These are phyloP conservation scores for Xanthia icteritia DNA, from an alignment of 2,888 invertebrate genomes.

Conservation along the genomic window DNA sequence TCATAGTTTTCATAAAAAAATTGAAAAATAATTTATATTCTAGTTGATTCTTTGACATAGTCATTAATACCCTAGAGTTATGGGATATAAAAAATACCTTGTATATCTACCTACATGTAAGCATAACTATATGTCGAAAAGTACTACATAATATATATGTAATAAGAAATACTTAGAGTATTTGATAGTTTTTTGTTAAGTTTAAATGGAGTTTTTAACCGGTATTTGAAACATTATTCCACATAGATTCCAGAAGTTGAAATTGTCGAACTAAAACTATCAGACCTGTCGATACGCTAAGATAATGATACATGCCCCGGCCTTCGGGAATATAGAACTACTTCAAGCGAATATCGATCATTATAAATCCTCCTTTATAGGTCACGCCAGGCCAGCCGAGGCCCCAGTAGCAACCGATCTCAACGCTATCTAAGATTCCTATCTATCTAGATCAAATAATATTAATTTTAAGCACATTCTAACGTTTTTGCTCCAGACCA, in stretches of 20 bases:
- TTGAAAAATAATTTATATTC: too few species aligned
- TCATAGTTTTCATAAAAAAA: too few species aligned
- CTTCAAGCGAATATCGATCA: slow-evolving; percentile 56
- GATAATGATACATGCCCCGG: slow-evolving; percentile 54
- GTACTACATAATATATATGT: too few species aligned
- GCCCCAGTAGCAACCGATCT: slow-evolving; percentile 34
- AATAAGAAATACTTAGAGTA: background rate
- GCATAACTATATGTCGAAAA: too few species aligned
- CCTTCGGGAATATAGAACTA: slow-evolving; percentile 34
- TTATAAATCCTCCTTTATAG: slow-evolving; percentile 58
- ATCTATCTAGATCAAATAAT: slow-evolving; percentile 59
- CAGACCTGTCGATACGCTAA: slow-evolving; percentile 43
- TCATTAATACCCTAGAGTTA: too few species aligned
- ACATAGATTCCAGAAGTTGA: slow-evolving; percentile 14
- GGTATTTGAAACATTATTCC: slow-evolving; percentile 5
- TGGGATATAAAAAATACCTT: too few species aligned
- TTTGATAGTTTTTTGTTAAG: background rate
- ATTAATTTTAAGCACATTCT: slow-evolving; percentile 49
- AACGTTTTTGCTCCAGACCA: slow-evolving; percentile 70
- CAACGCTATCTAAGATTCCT: slow-evolving; percentile 47
- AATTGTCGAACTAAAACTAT: slow-evolving; percentile 47
- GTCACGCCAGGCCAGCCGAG: slow-evolving; percentile 44
- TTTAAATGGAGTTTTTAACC: slow-evolving; percentile 1
- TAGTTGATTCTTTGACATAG: too few species aligned
- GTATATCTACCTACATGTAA: too few species aligned